Base-by-base conservation (phyloP, 2,113 vertebrate genomes). In the Chascanopsetta lugubris region DNA sequence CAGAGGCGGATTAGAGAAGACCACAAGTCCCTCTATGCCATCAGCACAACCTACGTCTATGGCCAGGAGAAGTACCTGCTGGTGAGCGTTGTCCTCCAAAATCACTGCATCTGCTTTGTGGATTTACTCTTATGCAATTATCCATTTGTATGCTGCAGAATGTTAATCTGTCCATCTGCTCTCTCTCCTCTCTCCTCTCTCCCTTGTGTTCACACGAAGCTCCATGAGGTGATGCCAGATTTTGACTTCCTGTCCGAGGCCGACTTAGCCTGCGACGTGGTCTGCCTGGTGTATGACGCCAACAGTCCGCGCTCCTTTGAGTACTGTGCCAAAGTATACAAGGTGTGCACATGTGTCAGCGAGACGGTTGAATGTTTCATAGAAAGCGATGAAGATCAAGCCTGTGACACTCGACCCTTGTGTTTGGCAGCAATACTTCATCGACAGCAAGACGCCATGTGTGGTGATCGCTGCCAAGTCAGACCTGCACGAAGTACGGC, bases 31-130 rank as follows among this genome's bases (percentile, higher is more conserved):
- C 93, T 93, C 82, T 99, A 98, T 47, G 96, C 97, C 42, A 96
- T 99, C 87, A 98, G 95, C 75, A 97, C 96, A 6, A 94, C 97
- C 56, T 99, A 99, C 62, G 96, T 99, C 0, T 99, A 99, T 1
- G 97, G 97, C 60, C 97, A 99, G 89, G 97, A 99, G 83, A 99
- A 99, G 82, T 99, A 99, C 72, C 91, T 99, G 73, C 89, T 99
- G 93, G 97, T 99, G 92, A 94, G 94, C 46, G 25, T 63, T 30
- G 8, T 51, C 43, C n/a, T 45, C 30, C 75, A 21, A 22, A 32
- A 25, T 57, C 17, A 29, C 40, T 1, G 22, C 50, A 27, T 24
- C 26, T 61, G 10, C 30, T 49, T 1, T 60, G 3, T 57, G 60
- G 53, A 64, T 61, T 32, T 20, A 29, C 11, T 46, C 34, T 26